phyloP scores from a whole-genome alignment of 2,113 vertebrate species.

The Lamprologus tigripictilis region DNA sequence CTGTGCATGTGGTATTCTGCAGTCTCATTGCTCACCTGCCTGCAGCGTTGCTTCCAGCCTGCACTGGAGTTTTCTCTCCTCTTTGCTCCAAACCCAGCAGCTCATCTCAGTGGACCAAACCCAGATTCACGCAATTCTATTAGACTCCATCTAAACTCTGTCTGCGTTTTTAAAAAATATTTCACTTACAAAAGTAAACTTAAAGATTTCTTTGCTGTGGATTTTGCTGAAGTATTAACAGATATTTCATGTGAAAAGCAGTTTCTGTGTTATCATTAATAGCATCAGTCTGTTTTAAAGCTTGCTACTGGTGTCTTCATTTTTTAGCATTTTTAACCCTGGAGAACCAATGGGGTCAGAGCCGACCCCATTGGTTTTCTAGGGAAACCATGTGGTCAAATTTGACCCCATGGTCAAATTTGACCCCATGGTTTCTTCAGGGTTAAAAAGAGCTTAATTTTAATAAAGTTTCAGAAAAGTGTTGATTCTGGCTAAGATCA shows the following conservation, averaged over 20 bases:
- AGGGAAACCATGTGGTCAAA: too few species aligned
- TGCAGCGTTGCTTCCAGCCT: constrained; percentile 10
- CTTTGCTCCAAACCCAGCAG: background rate
- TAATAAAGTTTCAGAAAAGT: background rate
- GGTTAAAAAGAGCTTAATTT: background rate
- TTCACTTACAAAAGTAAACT: background rate
- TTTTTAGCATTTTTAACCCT: background rate
- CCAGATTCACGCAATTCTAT: background rate
- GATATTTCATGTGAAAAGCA: background rate
- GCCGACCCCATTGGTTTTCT: too few species aligned
- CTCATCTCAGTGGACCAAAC: constrained; percentile 18
- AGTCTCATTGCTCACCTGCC: background rate
- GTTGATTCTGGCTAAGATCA: background rate
- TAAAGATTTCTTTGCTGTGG: background rate
- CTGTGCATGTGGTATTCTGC: background rate
- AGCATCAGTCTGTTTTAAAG: background rate
- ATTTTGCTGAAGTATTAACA: background rate
- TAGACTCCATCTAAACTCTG: background rate
- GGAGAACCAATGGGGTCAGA: fast-evolving
- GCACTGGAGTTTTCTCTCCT: background rate
- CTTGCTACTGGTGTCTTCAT: background rate
- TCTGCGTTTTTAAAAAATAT: background rate
- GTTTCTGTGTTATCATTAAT: background rate
- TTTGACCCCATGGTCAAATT: too few species aligned
- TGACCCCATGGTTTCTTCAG: too few species aligned